Conservation (phyloP, 2,797 vertebrate species). For the Nyctibius grandis region DNA sequence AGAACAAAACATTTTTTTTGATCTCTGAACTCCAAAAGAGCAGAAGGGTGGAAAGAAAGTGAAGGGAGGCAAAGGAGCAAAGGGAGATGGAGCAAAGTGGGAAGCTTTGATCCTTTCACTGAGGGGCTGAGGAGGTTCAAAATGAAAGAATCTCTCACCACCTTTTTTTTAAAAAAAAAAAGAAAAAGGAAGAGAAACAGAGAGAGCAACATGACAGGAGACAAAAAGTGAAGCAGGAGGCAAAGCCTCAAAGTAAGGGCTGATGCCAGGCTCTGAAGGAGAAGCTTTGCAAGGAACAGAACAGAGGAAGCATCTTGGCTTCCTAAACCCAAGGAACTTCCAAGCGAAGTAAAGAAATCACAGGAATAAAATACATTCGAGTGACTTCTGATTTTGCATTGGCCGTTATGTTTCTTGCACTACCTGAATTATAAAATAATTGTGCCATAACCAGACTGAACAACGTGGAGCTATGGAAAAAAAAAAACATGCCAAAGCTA, state of each 20-base stretch:
- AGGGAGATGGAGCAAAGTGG: background rate
- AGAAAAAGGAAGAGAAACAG: background rate
- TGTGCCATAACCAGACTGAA: background rate
- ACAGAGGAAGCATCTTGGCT: background rate
- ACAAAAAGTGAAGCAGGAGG: background rate
- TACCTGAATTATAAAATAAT: background rate
- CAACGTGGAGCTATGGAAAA: background rate
- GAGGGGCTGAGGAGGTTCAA: background rate
- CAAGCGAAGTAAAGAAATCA: background rate
- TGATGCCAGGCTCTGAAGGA: background rate
- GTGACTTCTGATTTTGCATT: background rate
- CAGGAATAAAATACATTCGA: background rate
- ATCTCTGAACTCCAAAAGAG: background rate
- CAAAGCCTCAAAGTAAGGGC: background rate
- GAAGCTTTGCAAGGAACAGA: background rate
- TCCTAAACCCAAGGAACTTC: background rate
- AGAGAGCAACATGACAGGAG: background rate
- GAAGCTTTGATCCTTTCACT: constrained; percentile 46
- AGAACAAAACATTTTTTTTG: background rate
- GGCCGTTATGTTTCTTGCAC: background rate
- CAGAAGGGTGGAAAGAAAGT: background rate
- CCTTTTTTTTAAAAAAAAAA: background rate
- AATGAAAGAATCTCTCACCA: constrained; percentile 50
- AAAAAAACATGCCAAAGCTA: background rate
- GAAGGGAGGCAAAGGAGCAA: background rate